Evolutionary conservation across 1,140 invertebrate genomes (phyloP).

Genomic region (Nomia melanderi): DNA sequence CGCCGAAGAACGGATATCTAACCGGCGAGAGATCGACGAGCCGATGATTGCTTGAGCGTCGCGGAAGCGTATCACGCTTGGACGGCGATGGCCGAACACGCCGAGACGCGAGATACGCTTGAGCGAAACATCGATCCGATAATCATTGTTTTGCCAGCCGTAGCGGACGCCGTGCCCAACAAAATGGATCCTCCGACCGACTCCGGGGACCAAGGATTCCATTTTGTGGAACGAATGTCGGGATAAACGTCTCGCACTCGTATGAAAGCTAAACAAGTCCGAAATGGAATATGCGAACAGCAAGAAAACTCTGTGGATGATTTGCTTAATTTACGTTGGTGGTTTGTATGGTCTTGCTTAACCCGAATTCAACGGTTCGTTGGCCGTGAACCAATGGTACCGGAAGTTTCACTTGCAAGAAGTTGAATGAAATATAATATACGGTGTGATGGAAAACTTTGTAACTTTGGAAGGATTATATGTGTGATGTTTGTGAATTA

Average conservation of each 20-base stretch:
- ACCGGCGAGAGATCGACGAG: constrained; percentile 27
- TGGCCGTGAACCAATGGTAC: background rate
- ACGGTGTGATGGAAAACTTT: background rate
- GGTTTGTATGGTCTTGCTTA: background rate
- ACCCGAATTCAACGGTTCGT: background rate
- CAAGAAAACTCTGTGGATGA: background rate
- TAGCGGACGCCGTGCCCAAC: constrained; percentile 11
- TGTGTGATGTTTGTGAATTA: no score
- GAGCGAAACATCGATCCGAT: constrained; percentile 47
- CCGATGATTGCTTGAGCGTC: constrained; percentile 43
- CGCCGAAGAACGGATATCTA: constrained; percentile 39
- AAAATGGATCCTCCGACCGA: background rate
- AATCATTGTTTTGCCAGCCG: constrained; percentile 48
- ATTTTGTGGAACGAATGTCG: background rate
- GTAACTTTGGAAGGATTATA: no score
- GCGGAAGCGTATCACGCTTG: constrained; percentile 43
- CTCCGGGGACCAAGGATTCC: background rate
- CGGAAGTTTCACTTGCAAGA: background rate
- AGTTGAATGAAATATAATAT: background rate
- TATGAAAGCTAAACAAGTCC: background rate
- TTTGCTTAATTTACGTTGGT: background rate
- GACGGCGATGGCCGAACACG: constrained; percentile 27
- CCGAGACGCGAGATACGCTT: constrained; percentile 36
- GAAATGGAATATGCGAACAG: background rate
- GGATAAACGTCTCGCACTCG: background rate